Evolutionary conservation across 92 coral and sea anemone genomes (phyloP), one percentile per base, ranked within the genome.

Genomic region (Porites evermanni): DNA sequence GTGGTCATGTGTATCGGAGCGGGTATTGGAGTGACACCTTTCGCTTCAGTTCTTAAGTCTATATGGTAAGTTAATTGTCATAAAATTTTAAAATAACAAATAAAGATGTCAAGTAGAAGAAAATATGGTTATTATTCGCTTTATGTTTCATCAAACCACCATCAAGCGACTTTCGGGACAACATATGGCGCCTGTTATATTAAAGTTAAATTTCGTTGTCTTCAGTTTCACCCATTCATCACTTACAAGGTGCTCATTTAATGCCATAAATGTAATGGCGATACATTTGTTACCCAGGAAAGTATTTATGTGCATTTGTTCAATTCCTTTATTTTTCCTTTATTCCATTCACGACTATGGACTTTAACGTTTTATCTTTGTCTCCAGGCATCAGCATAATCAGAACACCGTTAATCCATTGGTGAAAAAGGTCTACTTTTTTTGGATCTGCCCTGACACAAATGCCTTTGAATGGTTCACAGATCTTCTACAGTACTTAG

Each of bases 381-480:
- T 13, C 21, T 72, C 12, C 70, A 94, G 97, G 98, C 80, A 94
- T 73, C 93, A 91, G 18, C 84, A 93, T 44, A 91, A 90, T 38
- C 89, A 93, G 68, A 63, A 88, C 20, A 88, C 75, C 21, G 78
- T 95, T 7, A 82, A 93, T 52, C 94, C 94, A 1, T 78, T 84
- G 54, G 91, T 95, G 16, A 95, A 95, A 86, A 95, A 95, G 73
- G 95, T 95, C 23, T 93, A 95, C 59, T 95, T 95, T 93, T 95
- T 88, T 90, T 95, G 98, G 98, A 95, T 95, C 64, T 95, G 98
- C 18, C 93, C 93, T 12, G 98, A 95, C 54, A 93, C 98, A 3
- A 95, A 95, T 77, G 98, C 98, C 8, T 95, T 95, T 81, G 98
- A 95, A 72, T 95, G 98, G 98, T 95, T 95, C 60, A 94, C 98